Evolutionary conservation across 2,797 vertebrate genomes (phyloP).

Genomic region (Garrulus glandarius): DNA sequence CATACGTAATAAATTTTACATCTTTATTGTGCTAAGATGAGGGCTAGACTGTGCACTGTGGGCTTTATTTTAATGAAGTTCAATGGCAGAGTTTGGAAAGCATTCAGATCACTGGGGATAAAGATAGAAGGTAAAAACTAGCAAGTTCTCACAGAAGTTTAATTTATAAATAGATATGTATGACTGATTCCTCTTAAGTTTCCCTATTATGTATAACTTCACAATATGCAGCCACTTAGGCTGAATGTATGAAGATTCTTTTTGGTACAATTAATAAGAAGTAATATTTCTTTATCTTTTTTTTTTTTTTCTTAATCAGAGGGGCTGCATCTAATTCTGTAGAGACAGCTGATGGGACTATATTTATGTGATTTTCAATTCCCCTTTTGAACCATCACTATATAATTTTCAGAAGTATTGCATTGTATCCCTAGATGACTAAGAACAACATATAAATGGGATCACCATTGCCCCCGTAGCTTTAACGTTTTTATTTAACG

Average conservation of each 20-base stretch:
- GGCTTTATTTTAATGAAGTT: background rate
- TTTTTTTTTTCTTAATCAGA: background rate
- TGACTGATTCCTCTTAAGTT: background rate
- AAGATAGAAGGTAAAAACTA: background rate
- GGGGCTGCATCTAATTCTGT: background rate
- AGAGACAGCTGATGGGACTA: background rate
- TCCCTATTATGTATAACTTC: background rate
- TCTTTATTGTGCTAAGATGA: slow-evolving; percentile 22
- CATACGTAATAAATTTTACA: slow-evolving; percentile 17
- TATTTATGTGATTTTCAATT: background rate
- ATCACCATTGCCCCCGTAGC: background rate
- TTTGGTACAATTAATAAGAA: background rate
- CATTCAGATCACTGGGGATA: background rate
- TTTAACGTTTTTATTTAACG: background rate
- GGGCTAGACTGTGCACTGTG: background rate
- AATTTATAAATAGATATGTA: background rate
- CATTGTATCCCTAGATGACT: background rate
- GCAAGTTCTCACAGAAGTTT: background rate
- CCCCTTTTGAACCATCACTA: background rate
- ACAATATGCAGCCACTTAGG: background rate
- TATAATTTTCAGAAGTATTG: background rate
- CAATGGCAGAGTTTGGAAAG: background rate
- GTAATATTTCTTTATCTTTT: background rate
- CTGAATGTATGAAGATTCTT: background rate
- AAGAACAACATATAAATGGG: background rate